phyloP scores from a whole-genome alignment of 2,797 vertebrate genomes.

The Sebastes dallii region DNA sequence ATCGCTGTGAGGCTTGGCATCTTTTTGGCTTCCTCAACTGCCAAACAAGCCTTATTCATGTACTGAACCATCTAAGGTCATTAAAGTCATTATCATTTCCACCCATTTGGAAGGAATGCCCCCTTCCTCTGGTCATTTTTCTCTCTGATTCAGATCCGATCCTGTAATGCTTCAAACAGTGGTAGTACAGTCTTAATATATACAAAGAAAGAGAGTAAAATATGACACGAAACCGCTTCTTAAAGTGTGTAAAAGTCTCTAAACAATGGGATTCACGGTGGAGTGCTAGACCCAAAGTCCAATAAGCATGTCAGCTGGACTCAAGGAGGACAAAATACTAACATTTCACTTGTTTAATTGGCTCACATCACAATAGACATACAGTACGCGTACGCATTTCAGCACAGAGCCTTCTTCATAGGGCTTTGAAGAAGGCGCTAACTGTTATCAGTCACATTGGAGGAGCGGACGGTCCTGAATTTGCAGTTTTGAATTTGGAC shows the following conservation, averaged over 20 bases:
- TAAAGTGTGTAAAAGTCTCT: not conserved
- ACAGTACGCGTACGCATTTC: no score
- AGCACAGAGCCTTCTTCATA: no score
- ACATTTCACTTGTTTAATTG: no score
- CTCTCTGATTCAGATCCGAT: conserved; percentile 7
- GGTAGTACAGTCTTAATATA: not conserved
- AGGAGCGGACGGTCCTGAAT: no score
- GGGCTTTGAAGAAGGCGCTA: no score
- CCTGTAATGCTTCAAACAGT: not conserved
- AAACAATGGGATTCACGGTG: no score
- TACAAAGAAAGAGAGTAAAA: not conserved
- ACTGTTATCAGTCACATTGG: no score
- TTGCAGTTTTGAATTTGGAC: no score
- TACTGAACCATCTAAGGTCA: conserved; percentile 21
- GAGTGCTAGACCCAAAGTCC: no score
- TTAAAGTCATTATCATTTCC: conserved; percentile 44
- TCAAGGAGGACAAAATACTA: no score
- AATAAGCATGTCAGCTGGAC: no score
- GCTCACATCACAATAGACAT: no score
- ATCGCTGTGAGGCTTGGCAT: not conserved
- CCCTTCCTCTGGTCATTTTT: conserved; percentile 11
- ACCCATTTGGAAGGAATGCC: conserved; percentile 56
- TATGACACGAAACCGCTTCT: not conserved
- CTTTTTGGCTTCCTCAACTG: conserved; percentile 3
- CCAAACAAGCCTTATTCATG: conserved; percentile 18